A percentile compares a stretch with the other conserved stretches of the same genome.
These are phyloP conservation scores for Clivina fossor DNA, from an alignment of 2,888 invertebrate genomes.

Conservation along the genomic window DNA sequence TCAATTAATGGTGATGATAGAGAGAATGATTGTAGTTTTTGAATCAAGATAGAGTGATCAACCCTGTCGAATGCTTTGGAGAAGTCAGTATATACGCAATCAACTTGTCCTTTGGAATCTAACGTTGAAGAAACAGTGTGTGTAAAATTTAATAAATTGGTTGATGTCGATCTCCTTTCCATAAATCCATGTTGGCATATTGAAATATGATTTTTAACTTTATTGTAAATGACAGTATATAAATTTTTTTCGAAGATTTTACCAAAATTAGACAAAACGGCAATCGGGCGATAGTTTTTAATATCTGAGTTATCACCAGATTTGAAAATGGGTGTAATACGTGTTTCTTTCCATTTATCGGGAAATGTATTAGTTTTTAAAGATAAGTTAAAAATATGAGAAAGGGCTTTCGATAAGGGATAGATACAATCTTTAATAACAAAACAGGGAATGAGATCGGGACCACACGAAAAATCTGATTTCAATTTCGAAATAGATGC, in stretches of 20 bases:
- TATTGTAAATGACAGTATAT: constrained; percentile 28
- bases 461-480: constrained; percentile 5
- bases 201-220: constrained; percentile 1
- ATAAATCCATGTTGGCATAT: neutral
- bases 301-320: constrained; percentile 13
- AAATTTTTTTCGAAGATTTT: constrained; percentile 34
- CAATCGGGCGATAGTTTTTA: constrained; percentile 34
- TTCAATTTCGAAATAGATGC: neutral
- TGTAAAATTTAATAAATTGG: neutral
- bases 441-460: constrained; percentile 20
- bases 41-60: neutral
- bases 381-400: constrained; percentile 13
- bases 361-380: constrained; percentile 27
- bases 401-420: constrained; percentile 3
- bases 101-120: neutral
- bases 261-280: constrained; percentile 22
- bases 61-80: neutral
- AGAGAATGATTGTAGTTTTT: neutral
- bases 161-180: neutral
- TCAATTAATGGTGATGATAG: neutral
- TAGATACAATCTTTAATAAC: constrained; percentile 16
- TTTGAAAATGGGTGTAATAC: constrained; percentile 32
- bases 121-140: neutral
- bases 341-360: constrained; percentile 23
- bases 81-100: neutral